Percentiles rank a stretch among this genome's conserved stretches.
These are phyloP conservation scores for Drosophila merina DNA, from an alignment of 2,888 invertebrate genomes.

Conservation along the genomic window DNA sequence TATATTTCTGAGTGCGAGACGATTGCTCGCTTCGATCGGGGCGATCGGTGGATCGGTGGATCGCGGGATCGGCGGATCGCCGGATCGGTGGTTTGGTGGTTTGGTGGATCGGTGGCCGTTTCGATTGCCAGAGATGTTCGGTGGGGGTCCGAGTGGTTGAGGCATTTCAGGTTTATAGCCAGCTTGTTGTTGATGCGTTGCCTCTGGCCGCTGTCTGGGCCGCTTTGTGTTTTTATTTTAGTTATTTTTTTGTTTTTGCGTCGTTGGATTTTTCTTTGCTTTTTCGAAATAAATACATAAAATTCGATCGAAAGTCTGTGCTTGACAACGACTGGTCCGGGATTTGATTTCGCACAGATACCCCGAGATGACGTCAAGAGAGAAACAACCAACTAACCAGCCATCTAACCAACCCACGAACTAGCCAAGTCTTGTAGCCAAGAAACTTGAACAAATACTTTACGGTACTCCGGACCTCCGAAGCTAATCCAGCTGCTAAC, in stretches of 20 bases:
- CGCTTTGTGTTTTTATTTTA: slow-evolving; percentile 42
- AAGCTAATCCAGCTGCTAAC: slow-evolving; percentile 60
- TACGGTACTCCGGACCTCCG: slow-evolving; percentile 67
- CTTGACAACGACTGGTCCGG: slow-evolving; percentile 71
- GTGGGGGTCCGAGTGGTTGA: slow-evolving; percentile 80
- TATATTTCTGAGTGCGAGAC: slow-evolving; percentile 53
- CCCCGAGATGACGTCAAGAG: slow-evolving; percentile 65
- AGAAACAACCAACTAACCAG: slow-evolving; percentile 27
- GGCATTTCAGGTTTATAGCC: slow-evolving; percentile 75
- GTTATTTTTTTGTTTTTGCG: slow-evolving; percentile 37
- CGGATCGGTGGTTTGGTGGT: slow-evolving; percentile 52
- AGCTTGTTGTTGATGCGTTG: slow-evolving; percentile 73
- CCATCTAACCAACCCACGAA: not conserved
- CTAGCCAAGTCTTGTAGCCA: slow-evolving; percentile 58
- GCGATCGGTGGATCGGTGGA: slow-evolving; percentile 71
- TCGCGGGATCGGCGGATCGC: slow-evolving; percentile 2
- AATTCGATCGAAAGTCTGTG: slow-evolving; percentile 78
- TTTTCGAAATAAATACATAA: slow-evolving; percentile 78
- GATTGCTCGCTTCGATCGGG: slow-evolving; percentile 78
- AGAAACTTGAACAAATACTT: slow-evolving; percentile 73
- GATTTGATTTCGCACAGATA: slow-evolving; percentile 79
- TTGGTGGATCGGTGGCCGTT: slow-evolving; percentile 53
- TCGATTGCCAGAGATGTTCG: slow-evolving; percentile 57
- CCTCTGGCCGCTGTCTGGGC: slow-evolving; percentile 78
- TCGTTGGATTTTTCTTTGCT: slow-evolving; percentile 31